phyloP scores from a whole-genome alignment of 1,140 invertebrate species.

The Orius insidiosus region DNA sequence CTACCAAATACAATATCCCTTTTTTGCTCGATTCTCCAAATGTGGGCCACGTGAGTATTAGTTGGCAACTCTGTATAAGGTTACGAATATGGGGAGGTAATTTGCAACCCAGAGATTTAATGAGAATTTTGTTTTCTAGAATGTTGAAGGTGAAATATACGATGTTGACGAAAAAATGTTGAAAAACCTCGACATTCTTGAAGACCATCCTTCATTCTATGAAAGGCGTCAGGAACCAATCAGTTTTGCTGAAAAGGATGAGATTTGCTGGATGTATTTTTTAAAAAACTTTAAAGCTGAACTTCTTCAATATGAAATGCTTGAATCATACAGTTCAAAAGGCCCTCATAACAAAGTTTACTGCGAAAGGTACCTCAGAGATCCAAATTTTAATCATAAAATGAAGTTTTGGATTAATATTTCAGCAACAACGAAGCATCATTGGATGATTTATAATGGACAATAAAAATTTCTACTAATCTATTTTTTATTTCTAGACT shows the following conservation, averaged over 20 bases:
- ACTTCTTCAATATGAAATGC: constrained; percentile 39
- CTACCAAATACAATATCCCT: constrained; percentile 74
- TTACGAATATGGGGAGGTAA: no score
- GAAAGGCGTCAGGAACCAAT: constrained; percentile 44
- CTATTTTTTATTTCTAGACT: constrained; percentile 12
- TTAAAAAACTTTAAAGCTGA: constrained; percentile 51
- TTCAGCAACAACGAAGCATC: constrained; percentile 17
- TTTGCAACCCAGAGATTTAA: no score
- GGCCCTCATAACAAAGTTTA: constrained; percentile 52
- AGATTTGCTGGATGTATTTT: constrained; percentile 58
- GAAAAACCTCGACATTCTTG: constrained; percentile 57
- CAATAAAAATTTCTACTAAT: no score
- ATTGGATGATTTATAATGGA: constrained; percentile 9
- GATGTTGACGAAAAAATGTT: constrained; percentile 69
- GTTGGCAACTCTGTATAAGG: no score
- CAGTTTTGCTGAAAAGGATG: constrained; percentile 7
- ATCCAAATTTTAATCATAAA: constrained; percentile 32
- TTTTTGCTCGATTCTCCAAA: constrained; percentile 56
- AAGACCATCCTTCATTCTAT: constrained; percentile 71
- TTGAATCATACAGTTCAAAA: constrained; percentile 43
- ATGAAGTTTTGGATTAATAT: constrained; percentile 22
- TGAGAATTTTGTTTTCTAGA: constrained; percentile 25
- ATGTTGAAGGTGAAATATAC: constrained; percentile 63
- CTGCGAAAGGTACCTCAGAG: constrained; percentile 52
- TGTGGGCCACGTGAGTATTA: constrained; percentile 32